A percentile compares a stretch with the other conserved stretches of the same genome.
Conservation (phyloP, 2,797 vertebrate genomes). For the Cyclura pinguis region DNA sequence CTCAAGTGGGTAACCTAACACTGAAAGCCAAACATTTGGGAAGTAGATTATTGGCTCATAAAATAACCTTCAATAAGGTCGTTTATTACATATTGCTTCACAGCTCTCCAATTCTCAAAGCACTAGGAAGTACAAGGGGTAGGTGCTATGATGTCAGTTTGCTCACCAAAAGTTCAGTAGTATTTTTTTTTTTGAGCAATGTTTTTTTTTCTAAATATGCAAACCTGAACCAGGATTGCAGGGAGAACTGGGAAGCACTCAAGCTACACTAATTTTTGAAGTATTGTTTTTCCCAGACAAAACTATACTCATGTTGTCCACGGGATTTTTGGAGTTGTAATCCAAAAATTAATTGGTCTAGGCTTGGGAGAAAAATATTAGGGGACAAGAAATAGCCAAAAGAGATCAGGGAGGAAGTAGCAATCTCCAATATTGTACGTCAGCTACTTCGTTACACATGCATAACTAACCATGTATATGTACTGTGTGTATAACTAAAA, state of each 20-base stretch:
- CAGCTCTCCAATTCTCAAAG: constrained; percentile 60
- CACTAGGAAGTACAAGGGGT: constrained; percentile 30
- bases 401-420: neutral
- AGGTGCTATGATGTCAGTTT: neutral
- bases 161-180: neutral
- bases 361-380: neutral
- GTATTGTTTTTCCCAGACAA: neutral
- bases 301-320: neutral
- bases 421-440: neutral
- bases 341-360: too few species aligned
- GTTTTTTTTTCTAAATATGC: neutral
- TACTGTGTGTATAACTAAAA: too few species aligned
- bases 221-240: neutral
- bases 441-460: too few species aligned
- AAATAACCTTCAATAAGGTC: neutral
- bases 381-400: neutral
- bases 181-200: too few species aligned
- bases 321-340: too few species aligned
- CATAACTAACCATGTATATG: too few species aligned
- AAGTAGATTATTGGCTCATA: constrained; percentile 47
- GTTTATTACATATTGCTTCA: neutral
- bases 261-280: neutral
- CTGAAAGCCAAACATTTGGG: constrained; percentile 1
- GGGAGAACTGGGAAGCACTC: neutral
- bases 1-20: neutral